Conservation (phyloP, 2,797 vertebrate species). For the Sciurus carolinensis region DNA sequence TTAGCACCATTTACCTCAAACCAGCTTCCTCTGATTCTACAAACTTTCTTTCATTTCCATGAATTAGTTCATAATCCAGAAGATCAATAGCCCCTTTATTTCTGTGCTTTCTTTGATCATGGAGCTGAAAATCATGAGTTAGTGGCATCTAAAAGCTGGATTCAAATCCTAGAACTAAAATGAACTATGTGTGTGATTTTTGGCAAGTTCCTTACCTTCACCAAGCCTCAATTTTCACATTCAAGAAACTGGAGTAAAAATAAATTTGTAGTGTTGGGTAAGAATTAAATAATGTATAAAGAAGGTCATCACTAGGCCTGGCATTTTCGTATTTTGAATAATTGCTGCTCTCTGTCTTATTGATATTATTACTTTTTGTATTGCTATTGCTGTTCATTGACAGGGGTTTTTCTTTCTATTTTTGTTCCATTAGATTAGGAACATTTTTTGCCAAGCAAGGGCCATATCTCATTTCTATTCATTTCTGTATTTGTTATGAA, state of each 20-base stretch:
- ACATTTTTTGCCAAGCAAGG: not conserved
- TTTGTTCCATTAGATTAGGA: not conserved
- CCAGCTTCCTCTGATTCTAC: not conserved
- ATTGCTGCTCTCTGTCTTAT: not conserved
- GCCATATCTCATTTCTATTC: not conserved
- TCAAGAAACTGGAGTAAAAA: not conserved
- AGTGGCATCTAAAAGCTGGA: not conserved
- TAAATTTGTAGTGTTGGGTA: not conserved
- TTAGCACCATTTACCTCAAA: too few species aligned
- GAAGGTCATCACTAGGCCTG: too few species aligned
- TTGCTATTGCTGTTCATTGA: not conserved
- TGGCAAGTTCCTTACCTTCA: not conserved
- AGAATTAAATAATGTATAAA: not conserved
- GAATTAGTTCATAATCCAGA: not conserved
- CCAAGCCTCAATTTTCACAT: not conserved
- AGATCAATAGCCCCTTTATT: not conserved
- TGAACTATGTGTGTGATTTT: not conserved
- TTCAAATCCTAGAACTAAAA: not conserved
- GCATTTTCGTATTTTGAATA: not conserved
- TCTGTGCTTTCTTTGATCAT: not conserved
- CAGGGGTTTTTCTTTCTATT: not conserved
- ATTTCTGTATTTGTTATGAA: constrained; percentile 32
- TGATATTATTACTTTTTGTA: not conserved
- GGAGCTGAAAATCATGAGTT: not conserved
- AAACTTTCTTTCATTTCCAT: not conserved